Base-by-base conservation (phyloP, 2,113 vertebrate genomes). In the Thryonomys swinderianus region DNA sequence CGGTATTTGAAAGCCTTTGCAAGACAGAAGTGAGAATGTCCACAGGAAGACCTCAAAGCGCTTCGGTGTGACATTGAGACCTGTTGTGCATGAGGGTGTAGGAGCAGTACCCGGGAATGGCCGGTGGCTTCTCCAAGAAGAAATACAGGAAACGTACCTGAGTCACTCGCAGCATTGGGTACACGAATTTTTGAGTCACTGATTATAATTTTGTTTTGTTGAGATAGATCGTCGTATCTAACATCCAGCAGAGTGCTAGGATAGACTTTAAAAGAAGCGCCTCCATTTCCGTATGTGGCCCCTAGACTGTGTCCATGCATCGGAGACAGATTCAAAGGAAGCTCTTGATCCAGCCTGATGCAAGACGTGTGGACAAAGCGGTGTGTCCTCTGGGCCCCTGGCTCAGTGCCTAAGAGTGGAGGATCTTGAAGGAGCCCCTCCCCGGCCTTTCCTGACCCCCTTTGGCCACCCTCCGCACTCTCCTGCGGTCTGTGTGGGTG, bases 131-230 rank as follows among this genome's bases (percentile, higher is more conserved):
- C 57, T 30, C 0, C 3, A 2, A 73, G 80, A 34, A 48, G 2
- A 2, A 1, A 2, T 1, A 2, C 0, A 0, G 3, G 57, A 23
- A 48, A 55, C 4, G 57, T 1, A 23, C 73, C n/a, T 1, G 1
- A 1, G 66, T 23, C 66, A 2, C 17, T 21, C 30, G n/a, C 2
- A 9, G 57, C 21, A 0, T 18, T 2, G 45, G 32, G 8, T 3
- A 8, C 3, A 3, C 45, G 53, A 55, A 37, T 3, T 48, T 83
- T 10, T 25, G 23, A 42, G 11, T 16, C 40, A 3, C n/a, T 25
- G 30, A 23, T 5, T 45, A 9, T 27, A 25, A 23, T 61, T 40
- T 20, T 40, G 0, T 11, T 64, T 3, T 27, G 3, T n/a, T 21
- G 7, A 53, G 73, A 82, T 30, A 20, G 2, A 20, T 27, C 2